Conservation (phyloP, 2,888 invertebrate genomes). For the Meiosimyza platycephala region DNA sequence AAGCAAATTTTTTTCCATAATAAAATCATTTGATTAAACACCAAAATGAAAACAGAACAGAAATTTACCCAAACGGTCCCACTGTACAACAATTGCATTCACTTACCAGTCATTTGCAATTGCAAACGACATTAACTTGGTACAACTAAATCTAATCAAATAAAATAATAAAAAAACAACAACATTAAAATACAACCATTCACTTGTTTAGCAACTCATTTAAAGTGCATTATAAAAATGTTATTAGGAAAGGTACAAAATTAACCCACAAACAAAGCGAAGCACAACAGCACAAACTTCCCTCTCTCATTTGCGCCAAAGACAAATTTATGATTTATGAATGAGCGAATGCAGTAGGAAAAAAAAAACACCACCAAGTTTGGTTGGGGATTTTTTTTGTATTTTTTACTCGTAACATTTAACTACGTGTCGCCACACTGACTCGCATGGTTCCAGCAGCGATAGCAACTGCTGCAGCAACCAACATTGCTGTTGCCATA, state of each 20-base stretch:
- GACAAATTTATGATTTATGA: slow-evolving; percentile 34
- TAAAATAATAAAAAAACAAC: not conserved
- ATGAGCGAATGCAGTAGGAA: not conserved
- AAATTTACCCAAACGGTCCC: not conserved
- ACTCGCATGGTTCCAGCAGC: slow-evolving; percentile 21
- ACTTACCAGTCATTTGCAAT: not conserved
- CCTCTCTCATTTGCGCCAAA: slow-evolving; percentile 20
- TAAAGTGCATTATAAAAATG: not conserved
- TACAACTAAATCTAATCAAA: not conserved
- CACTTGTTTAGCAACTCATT: slow-evolving; percentile 22
- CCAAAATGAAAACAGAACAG: too few species aligned
- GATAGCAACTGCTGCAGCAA: not conserved
- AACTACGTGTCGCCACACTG: slow-evolving; percentile 27
- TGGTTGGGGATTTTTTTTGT: not conserved
- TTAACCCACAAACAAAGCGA: not conserved
- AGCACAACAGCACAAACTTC: not conserved
- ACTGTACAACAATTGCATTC: not conserved
- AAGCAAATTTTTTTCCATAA: too few species aligned
- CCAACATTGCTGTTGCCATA: not conserved
- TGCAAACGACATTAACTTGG: not conserved
- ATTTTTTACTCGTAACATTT: too few species aligned
- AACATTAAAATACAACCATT: not conserved
- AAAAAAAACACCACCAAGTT: not conserved
- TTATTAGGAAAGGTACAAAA: not conserved
- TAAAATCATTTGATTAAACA: too few species aligned